Percentiles rank a stretch among this genome's conserved stretches.
phyloP scores from a whole-genome alignment of 2,797 vertebrate species.

The Xenentodon cancila region DNA sequence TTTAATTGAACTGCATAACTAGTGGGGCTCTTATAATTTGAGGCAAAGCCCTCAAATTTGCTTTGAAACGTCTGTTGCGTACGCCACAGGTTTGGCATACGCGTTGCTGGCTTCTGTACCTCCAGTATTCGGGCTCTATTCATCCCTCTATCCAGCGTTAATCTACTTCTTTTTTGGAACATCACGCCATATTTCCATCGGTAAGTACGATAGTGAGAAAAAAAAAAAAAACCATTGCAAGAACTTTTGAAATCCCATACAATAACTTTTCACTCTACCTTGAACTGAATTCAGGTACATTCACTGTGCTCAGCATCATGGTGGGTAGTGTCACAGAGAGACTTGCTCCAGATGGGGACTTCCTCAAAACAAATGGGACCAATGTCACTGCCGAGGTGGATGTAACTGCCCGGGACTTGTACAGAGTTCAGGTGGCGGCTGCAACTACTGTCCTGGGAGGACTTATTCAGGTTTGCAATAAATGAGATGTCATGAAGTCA shows the following conservation, averaged over 20 bases:
- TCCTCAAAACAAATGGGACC: constrained; percentile 79
- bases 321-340: constrained; percentile 92
- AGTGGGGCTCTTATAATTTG: too few relatives aligned
- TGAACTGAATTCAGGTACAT: constrained; percentile 85
- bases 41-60: too few relatives aligned
- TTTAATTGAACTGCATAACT: too few relatives aligned
- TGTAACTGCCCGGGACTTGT: constrained; percentile 71
- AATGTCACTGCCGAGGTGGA: constrained; percentile 78
- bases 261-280: neutral
- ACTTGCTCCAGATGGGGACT: constrained; percentile 81
- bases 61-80: neutral
- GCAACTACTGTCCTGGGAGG: constrained; percentile 89
- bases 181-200: constrained; percentile 92
- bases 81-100: constrained; percentile 90
- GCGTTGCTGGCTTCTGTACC: constrained; percentile 93
- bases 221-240: neutral
- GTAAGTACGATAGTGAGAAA: constrained; percentile 55
- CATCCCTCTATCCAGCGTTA: constrained; percentile 92
- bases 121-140: constrained; percentile 92
- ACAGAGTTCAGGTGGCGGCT: constrained; percentile 89
- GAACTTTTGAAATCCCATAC: neutral
- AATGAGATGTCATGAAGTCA: neutral
- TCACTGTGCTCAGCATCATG: constrained; percentile 96
- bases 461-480: constrained; percentile 89
- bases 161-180: constrained; percentile 96